Evolutionary conservation across 2,888 invertebrate genomes (phyloP).

Genomic region (Hipparchia semele): DNA sequence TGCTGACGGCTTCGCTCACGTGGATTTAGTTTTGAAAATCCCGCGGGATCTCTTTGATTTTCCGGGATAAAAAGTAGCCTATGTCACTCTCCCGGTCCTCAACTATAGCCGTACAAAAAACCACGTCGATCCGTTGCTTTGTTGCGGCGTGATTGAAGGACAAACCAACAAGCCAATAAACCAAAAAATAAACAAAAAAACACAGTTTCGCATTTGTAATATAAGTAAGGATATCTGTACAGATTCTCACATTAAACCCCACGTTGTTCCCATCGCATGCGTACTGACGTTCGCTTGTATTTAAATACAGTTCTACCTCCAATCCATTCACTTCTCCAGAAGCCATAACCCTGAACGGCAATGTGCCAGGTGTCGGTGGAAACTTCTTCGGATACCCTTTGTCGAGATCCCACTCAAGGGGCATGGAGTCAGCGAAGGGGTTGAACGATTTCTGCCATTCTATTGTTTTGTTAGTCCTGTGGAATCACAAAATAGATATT

Average conservation of each 20-base stretch:
- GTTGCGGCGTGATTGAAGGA: too few relatives aligned
- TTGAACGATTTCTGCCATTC: constrained; percentile 66
- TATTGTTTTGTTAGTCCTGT: constrained; percentile 66
- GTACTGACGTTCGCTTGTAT: constrained; percentile 70
- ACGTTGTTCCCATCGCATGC: constrained; percentile 71
- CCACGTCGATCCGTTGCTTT: too few relatives aligned
- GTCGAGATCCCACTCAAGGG: constrained; percentile 66
- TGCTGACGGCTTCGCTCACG: too few relatives aligned
- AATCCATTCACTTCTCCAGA: constrained; percentile 73
- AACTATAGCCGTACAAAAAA: too few relatives aligned
- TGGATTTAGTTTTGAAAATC: too few relatives aligned
- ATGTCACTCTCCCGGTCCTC: too few relatives aligned
- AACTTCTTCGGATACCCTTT: constrained; percentile 68
- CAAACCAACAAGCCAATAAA: too few relatives aligned
- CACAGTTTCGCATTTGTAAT: too few relatives aligned
- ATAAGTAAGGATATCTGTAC: neutral
- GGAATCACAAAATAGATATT: constrained; percentile 2
- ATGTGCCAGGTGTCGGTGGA: constrained; percentile 58
- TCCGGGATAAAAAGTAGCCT: too few relatives aligned
- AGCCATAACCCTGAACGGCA: constrained; percentile 66
- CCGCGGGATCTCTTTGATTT: too few relatives aligned
- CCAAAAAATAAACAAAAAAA: too few relatives aligned
- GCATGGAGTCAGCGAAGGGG: constrained; percentile 44
- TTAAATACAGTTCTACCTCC: constrained; percentile 69
- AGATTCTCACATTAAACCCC: constrained; percentile 68